Conservation (phyloP, 2,888 invertebrate species). For the Lycia hirtaria region DNA sequence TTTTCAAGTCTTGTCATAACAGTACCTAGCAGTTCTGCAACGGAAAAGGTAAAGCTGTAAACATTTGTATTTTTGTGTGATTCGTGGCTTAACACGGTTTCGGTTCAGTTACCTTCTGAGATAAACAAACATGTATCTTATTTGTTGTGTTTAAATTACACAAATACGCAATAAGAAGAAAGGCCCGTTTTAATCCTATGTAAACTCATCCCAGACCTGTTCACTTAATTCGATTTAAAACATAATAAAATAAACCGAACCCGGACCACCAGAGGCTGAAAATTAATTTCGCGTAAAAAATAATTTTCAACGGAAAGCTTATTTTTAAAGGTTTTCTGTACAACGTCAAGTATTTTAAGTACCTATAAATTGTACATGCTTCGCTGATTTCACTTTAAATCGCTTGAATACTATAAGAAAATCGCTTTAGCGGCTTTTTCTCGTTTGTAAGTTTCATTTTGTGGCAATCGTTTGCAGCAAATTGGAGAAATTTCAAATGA, state of each 20-base stretch:
- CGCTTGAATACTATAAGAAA: conserved; percentile 42
- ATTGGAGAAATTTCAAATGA: conserved; percentile 10
- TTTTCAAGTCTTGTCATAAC: too few species aligned
- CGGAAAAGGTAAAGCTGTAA: neutral
- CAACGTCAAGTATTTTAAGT: conserved; percentile 47
- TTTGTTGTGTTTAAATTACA: neutral
- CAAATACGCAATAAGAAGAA: neutral
- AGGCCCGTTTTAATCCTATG: neutral
- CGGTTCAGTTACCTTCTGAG: neutral
- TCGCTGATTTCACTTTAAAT: conserved; percentile 47
- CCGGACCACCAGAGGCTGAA: conserved; percentile 3
- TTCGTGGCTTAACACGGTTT: neutral
- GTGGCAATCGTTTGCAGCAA: conserved; percentile 18
- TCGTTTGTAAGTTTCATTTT: conserved; percentile 14
- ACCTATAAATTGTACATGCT: conserved; percentile 49
- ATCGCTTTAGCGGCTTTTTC: conserved; percentile 18
- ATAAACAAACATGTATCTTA: neutral
- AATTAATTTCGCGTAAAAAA: conserved; percentile 34
- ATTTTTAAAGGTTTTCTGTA: conserved; percentile 32
- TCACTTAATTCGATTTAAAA: conserved; percentile 7
- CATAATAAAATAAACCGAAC: conserved; percentile 13
- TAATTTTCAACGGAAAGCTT: conserved; percentile 14
- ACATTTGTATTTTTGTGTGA: neutral
- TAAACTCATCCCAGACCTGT: neutral
- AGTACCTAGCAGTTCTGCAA: neutral